Evolutionary conservation across 2,888 invertebrate genomes (phyloP).

Genomic region (Perizoma flavofasciatum): DNA sequence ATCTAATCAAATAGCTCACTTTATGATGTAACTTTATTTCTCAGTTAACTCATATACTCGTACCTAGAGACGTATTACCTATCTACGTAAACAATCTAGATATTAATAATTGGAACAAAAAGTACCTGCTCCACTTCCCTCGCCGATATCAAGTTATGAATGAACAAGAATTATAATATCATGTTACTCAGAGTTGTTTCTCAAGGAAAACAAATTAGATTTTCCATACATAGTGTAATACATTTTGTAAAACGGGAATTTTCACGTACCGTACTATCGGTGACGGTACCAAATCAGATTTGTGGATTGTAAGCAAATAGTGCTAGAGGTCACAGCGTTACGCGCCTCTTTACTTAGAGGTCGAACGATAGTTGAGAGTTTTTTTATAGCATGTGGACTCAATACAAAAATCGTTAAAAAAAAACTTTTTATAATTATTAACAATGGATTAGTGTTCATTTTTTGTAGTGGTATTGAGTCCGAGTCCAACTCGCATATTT

Average conservation of each 20-base stretch:
- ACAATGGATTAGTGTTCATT: no score
- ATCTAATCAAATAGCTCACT: not conserved
- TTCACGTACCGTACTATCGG: no score
- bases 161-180: slow-evolving; percentile 24
- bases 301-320: slow-evolving; percentile 6
- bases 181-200: slow-evolving; percentile 15
- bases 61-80: not conserved
- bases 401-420: no score
- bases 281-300: not conserved
- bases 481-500: no score
- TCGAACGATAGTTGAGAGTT: slow-evolving; percentile 14
- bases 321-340: no score
- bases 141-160: slow-evolving; percentile 30
- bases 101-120: slow-evolving; percentile 20
- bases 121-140: slow-evolving; percentile 28
- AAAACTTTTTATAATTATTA: no score
- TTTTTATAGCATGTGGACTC: no score
- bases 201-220: slow-evolving; percentile 2
- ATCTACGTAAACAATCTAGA: slow-evolving; percentile 7
- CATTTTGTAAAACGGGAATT: no score
- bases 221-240: no score
- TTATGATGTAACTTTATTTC: slow-evolving; percentile 9
- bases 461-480: no score
- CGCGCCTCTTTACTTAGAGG: slow-evolving; percentile 19
- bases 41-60: not conserved